These are phyloP conservation scores for Reticulitermes lucifugus DNA, from an alignment of 2,888 invertebrate species.

Conservation along the genomic window DNA sequence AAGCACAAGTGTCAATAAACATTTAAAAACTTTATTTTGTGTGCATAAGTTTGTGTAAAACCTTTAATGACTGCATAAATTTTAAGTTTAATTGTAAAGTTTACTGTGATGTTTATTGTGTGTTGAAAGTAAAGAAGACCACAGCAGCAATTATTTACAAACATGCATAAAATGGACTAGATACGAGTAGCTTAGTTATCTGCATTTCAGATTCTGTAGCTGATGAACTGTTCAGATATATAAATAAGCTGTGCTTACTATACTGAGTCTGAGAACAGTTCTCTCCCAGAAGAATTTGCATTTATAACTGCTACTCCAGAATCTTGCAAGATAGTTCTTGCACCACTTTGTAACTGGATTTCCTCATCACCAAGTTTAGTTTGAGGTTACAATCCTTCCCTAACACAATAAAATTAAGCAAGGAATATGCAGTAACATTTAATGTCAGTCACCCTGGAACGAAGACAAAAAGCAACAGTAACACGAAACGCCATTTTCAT, in stretches of 20 bases:
- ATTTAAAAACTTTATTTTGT: slow-evolving; percentile 29
- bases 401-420: background rate
- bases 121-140: background rate
- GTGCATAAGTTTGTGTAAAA: slow-evolving; percentile 16
- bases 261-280: background rate
- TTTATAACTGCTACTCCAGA: too few species aligned
- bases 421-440: background rate
- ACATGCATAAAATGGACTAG: slow-evolving; percentile 32
- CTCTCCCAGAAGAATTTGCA: too few species aligned
- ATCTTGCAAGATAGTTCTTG: background rate
- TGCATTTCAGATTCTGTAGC: background rate
- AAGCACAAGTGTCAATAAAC: slow-evolving; percentile 19
- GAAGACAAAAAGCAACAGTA: background rate
- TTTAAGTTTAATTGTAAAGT: slow-evolving; percentile 10
- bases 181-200: slow-evolving; percentile 10
- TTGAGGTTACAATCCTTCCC: background rate
- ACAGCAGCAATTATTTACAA: slow-evolving; percentile 31
- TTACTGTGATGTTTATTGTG: slow-evolving; percentile 17
- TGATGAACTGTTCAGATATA: background rate
- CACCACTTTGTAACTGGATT: background rate
- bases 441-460: background rate
- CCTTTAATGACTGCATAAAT: background rate
- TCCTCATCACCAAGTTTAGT: background rate
- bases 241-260: background rate
- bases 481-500: background rate